These are phyloP conservation scores for Bos taurus DNA, from an alignment of 2,113 vertebrate genomes.

Conservation along the genomic window ARS-UCD2.0 NC_037334.1:92916501-92917000, in stretches of 20 bases:
- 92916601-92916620: not conserved
- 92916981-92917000: no score
- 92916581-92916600: not conserved
- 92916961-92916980: no score
- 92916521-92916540: not conserved
- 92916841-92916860: not conserved
- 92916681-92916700: slow-evolving; percentile 7
- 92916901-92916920: not conserved
- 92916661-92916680: not conserved
- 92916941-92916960: not conserved
- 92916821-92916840: not conserved
- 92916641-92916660: slow-evolving; percentile 11
- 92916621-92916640: not conserved
- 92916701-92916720: not conserved
- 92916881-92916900: not conserved
- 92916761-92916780: not conserved
- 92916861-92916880: not conserved
- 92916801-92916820: not conserved
- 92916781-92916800: not conserved
- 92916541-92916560: not conserved
- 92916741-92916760: not conserved
- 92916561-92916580: not conserved
- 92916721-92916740: not conserved
- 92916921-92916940: not conserved
- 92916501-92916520: not conserved